Percentiles rank a stretch among this genome's conserved stretches.
Conservation (phyloP, 2,797 vertebrate genomes). For the Eulemur mongoz region DNA sequence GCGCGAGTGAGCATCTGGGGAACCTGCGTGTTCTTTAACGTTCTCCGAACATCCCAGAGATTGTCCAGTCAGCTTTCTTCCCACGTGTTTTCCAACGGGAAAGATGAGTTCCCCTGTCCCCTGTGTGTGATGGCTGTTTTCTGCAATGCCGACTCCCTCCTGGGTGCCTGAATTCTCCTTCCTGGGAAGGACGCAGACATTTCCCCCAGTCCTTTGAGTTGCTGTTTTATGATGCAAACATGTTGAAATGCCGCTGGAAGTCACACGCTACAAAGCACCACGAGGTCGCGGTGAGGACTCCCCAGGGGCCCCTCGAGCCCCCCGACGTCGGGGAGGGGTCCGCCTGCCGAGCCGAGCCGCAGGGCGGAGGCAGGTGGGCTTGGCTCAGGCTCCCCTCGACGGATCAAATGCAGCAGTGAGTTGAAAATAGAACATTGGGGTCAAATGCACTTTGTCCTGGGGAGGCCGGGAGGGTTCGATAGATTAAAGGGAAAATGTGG, state of each 20-base stretch:
- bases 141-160: not conserved
- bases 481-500: not conserved
- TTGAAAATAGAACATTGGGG: not conserved
- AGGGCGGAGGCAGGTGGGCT: no score
- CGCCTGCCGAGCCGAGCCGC: accelerated
- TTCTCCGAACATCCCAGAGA: not conserved
- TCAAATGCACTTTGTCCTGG: not conserved
- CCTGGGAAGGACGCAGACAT: not conserved
- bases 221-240: not conserved
- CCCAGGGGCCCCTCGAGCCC: not conserved
- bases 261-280: not conserved
- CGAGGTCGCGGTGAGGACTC: accelerated
- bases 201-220: not conserved
- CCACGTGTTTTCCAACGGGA: not conserved
- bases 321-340: not conserved
- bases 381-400: not conserved
- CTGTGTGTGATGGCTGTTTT: not conserved
- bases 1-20: not conserved
- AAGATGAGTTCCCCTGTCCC: not conserved
- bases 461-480: not conserved
- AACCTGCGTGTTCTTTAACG: not conserved
- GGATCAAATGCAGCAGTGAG: no score
- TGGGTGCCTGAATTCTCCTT: not conserved
- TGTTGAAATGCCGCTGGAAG: not conserved
- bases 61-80: not conserved